Evolutionary conservation across 2,113 vertebrate species (phyloP).

Genomic region (Daphoenositta chrysoptera): DNA sequence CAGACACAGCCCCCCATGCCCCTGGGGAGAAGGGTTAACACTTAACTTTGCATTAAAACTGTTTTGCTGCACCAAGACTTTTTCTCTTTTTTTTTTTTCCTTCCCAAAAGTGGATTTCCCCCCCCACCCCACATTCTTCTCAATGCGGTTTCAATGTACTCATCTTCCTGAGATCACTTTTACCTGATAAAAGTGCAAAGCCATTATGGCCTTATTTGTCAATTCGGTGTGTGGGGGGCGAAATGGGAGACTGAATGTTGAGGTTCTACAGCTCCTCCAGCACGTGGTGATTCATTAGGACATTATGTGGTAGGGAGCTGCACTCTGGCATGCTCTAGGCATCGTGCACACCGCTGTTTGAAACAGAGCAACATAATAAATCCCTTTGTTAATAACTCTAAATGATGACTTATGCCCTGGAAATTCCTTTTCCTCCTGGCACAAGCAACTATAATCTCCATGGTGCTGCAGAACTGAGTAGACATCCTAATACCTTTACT

Average conservation of each 20-base stretch:
- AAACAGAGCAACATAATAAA: slow-evolving; percentile 46
- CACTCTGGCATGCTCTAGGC: slow-evolving; percentile 16
- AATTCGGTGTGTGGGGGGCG: not conserved
- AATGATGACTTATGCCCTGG: slow-evolving; percentile 59
- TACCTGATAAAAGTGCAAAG: slow-evolving; percentile 39
- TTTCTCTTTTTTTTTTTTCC: not conserved
- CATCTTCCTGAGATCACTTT: slow-evolving; percentile 57
- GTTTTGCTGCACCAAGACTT: not conserved
- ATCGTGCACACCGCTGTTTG: not conserved
- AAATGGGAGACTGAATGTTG: not conserved
- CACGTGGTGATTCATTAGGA: slow-evolving; percentile 37
- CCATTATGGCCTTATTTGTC: slow-evolving; percentile 57
- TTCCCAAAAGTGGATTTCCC: not conserved
- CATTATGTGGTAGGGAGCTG: slow-evolving; percentile 45
- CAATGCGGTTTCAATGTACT: not conserved
- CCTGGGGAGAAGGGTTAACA: not conserved
- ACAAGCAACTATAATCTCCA: not conserved
- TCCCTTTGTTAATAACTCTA: slow-evolving; percentile 58
- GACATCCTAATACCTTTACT: slow-evolving; percentile 34
- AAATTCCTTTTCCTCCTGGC: slow-evolving; percentile 57
- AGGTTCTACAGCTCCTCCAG: slow-evolving; percentile 46
- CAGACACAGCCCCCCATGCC: not conserved
- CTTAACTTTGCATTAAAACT: not conserved
- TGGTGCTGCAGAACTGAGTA: not conserved
- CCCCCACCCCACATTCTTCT: not conserved